These are phyloP conservation scores for Heptranchias perlo DNA, from an alignment of 2,113 vertebrate genomes.

Conservation along the genomic window DNA sequence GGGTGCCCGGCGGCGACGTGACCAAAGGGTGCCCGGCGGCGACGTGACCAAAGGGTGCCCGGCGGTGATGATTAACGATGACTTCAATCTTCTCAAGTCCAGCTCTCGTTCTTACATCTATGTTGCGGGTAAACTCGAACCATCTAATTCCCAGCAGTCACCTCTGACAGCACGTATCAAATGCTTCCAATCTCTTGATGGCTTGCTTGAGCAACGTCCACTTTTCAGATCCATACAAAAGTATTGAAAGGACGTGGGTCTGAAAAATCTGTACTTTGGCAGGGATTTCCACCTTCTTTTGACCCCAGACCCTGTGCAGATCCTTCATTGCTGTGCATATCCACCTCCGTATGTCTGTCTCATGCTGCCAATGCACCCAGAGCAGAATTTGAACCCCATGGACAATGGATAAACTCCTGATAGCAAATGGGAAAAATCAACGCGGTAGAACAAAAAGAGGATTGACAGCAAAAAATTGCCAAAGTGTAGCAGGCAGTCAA, in stretches of 20 bases:
- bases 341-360: too few relatives aligned
- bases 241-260: background rate
- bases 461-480: background rate
- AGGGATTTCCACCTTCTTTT: background rate
- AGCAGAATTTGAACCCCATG: background rate
- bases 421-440: background rate
- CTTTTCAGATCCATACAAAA: background rate
- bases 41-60: too few relatives aligned
- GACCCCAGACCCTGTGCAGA: background rate
- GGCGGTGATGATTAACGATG: background rate
- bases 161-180: background rate
- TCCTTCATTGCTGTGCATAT: background rate
- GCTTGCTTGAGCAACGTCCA: background rate
- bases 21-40: too few relatives aligned
- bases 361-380: background rate
- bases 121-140: background rate
- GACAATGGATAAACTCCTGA: background rate
- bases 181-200: background rate
- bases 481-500: background rate
- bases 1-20: too few relatives aligned
- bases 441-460: background rate
- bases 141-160: background rate
- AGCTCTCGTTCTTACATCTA: background rate
- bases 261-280: background rate
- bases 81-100: background rate